phyloP scores from a whole-genome alignment of 2,888 invertebrate species.

The Pheosia gnoma region DNA sequence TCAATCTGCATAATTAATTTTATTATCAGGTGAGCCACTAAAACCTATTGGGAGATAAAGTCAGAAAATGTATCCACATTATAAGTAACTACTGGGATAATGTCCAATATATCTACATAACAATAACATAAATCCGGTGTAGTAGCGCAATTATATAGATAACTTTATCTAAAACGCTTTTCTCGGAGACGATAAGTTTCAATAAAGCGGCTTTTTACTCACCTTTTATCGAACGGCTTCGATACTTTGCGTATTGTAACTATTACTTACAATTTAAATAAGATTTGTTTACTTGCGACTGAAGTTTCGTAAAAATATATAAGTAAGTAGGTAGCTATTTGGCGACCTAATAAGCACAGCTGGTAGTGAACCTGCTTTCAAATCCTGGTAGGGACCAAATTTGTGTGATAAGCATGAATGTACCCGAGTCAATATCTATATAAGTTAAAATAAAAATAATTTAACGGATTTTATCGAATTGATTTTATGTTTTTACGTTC shows the following conservation, averaged over 20 bases:
- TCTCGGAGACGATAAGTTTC: constrained; percentile 31
- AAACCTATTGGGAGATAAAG: background rate
- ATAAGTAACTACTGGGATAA: background rate
- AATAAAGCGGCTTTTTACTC: constrained; percentile 31
- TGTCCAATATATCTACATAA: constrained; percentile 5
- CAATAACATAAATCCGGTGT: constrained; percentile 16
- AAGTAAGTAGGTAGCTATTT: no score
- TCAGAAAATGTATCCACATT: no score
- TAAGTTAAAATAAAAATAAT: no score
- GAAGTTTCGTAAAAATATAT: no score
- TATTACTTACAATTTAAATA: constrained; percentile 5
- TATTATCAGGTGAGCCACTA: constrained; percentile 5
- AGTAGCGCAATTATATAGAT: constrained; percentile 22
- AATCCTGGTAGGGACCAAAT: no score
- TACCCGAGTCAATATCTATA: no score
- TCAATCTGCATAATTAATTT: constrained; percentile 8
- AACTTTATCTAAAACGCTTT: constrained; percentile 41
- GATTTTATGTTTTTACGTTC: no score
- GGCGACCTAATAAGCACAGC: no score
- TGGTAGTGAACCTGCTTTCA: no score
- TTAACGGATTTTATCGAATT: no score
- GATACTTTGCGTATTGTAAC: constrained; percentile 11
- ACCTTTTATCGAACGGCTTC: constrained; percentile 26
- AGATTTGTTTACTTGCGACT: background rate
- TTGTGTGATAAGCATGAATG: no score